Conservation (phyloP, 2,888 invertebrate species). For the Vanessa cardui region DNA sequence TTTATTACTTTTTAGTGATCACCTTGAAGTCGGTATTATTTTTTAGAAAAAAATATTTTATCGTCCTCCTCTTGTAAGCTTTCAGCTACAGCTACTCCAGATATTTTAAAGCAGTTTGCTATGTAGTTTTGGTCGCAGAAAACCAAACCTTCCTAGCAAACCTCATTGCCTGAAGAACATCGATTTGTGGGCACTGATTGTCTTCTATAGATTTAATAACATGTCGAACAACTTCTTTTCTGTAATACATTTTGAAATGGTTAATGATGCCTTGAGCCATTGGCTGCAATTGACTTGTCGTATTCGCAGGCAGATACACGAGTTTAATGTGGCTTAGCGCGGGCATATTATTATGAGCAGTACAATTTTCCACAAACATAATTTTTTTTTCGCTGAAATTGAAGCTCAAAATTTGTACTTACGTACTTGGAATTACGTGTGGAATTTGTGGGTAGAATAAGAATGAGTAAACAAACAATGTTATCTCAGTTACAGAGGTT, state of each 20-base stretch:
- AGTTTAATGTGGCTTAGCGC: constrained; percentile 29
- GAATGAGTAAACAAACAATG: constrained; percentile 15
- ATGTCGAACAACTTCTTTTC: constrained; percentile 39
- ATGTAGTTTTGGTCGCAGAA: constrained; percentile 28
- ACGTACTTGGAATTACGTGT: too few species aligned
- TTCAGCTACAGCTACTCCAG: not conserved
- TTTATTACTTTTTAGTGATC: too few species aligned
- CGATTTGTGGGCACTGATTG: constrained; percentile 34
- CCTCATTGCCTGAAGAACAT: constrained; percentile 31
- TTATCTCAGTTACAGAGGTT: constrained; percentile 38
- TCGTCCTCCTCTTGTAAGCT: not conserved
- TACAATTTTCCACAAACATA: constrained; percentile 39
- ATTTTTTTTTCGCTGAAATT: too few species aligned
- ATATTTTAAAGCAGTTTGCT: constrained; percentile 11
- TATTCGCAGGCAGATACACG: constrained; percentile 35
- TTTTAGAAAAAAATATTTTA: too few species aligned
- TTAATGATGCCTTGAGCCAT: constrained; percentile 35
- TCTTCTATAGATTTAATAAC: constrained; percentile 39
- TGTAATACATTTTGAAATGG: constrained; percentile 38
- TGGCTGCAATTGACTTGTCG: constrained; percentile 35
- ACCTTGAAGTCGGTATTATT: too few species aligned
- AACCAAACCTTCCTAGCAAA: constrained; percentile 34
- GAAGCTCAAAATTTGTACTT: too few species aligned
- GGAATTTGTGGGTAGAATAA: not conserved
- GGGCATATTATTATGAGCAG: constrained; percentile 37